These are phyloP conservation scores for Pangasius djambal DNA, from an alignment of 2,797 vertebrate species.

Conservation along the genomic window DNA sequence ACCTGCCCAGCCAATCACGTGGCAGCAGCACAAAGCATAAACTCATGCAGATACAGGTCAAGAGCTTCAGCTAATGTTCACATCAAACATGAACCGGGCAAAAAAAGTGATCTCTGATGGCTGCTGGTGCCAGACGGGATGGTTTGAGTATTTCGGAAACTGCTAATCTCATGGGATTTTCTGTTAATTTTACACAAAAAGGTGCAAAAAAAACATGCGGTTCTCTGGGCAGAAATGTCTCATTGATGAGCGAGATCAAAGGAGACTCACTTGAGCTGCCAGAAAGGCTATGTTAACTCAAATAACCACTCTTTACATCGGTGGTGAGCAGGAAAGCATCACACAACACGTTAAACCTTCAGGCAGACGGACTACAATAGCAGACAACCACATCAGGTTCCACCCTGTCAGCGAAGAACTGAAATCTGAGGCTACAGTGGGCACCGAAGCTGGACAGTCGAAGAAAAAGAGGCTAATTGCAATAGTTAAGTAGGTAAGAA, in stretches of 20 bases:
- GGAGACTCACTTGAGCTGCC: neutral
- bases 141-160: neutral
- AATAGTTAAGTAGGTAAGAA: conserved; percentile 74
- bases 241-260: neutral
- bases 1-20: neutral
- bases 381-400: neutral
- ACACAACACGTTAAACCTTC: too few species aligned
- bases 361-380: neutral
- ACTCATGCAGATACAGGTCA: neutral
- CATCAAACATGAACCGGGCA: neutral
- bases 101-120: neutral
- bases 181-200: neutral
- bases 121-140: neutral
- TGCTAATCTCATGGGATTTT: neutral
- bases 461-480: conserved; percentile 8
- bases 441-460: neutral
- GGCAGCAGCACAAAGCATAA: neutral
- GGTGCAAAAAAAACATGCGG: neutral
- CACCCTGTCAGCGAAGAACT: neutral
- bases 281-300: neutral
- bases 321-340: neutral
- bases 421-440: neutral
- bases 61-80: neutral
- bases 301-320: neutral
- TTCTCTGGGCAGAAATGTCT: neutral